Conservation (phyloP, 2,113 vertebrate species). For the Myotis lucifugus region DNA sequence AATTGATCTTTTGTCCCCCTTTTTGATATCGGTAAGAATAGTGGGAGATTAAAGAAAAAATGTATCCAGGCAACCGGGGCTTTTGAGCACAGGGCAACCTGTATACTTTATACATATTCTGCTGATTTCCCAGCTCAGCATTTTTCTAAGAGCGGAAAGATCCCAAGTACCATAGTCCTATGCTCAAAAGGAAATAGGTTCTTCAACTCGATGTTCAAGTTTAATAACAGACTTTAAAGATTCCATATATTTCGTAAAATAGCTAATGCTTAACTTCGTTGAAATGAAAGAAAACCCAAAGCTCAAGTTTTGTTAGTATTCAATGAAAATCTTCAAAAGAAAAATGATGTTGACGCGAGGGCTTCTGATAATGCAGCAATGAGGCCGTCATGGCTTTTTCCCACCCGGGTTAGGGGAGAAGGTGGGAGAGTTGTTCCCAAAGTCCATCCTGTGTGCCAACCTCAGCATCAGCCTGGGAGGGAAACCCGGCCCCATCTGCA, state of each 20-base stretch:
- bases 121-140: not conserved
- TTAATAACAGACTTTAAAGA: not conserved
- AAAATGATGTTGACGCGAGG: not conserved
- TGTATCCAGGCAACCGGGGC: not conserved
- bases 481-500: constrained; percentile 14
- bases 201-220: not conserved
- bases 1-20: not conserved
- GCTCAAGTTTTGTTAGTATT: not conserved
- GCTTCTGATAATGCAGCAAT: not conserved
- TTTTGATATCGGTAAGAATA: not conserved
- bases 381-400: not conserved
- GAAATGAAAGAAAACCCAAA: not conserved
- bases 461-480: constrained; percentile 49
- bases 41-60: not conserved
- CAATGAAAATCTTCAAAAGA: not conserved
- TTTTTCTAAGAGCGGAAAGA: not conserved
- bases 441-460: constrained; percentile 40
- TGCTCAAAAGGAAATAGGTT: not conserved
- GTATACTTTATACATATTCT: not conserved
- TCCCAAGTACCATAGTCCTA: not conserved
- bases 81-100: not conserved
- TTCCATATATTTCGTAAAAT: not conserved
- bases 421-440: not conserved
- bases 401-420: not conserved
- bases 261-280: not conserved